A percentile compares a stretch with the other conserved stretches of the same genome.
Conservation (phyloP, 1,140 invertebrate species). For the Hypsibius dujardini region DNA sequence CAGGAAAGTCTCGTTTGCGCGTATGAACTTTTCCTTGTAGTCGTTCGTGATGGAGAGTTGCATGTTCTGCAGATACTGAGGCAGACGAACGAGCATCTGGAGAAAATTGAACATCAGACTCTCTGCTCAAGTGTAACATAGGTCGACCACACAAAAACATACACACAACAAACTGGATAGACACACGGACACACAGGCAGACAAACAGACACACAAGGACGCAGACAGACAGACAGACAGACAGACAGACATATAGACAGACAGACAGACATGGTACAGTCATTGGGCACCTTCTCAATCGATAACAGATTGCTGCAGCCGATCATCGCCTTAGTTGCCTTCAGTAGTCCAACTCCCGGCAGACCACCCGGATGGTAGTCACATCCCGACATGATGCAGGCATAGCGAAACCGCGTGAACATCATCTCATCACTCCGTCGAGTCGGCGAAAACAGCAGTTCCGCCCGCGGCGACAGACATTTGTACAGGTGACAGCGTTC, state of each 20-base stretch:
- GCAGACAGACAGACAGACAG: no score
- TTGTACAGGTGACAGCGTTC: slow-evolving; percentile 55
- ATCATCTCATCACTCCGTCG: slow-evolving; percentile 25
- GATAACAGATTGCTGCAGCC: slow-evolving; percentile 14
- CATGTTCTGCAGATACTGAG: slow-evolving; percentile 37
- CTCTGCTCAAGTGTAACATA: no score
- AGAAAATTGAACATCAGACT: slow-evolving; percentile 16
- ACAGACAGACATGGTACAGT: no score
- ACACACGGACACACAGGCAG: no score
- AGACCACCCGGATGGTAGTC: slow-evolving; percentile 73
- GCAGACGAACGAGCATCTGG: slow-evolving; percentile 38
- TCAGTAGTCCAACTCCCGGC: slow-evolving; percentile 77
- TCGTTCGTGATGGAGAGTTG: slow-evolving; percentile 48
- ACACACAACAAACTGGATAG: no score
- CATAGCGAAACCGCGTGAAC: slow-evolving; percentile 50
- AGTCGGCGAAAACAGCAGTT: slow-evolving; percentile 27
- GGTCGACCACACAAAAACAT: not conserved
- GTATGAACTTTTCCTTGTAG: slow-evolving; percentile 60
- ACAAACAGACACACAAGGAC: no score
- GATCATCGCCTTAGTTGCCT: slow-evolving; percentile 60
- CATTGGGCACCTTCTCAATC: not conserved
- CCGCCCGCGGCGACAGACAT: slow-evolving; percentile 49
- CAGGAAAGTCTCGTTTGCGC: slow-evolving; percentile 73
- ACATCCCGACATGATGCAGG: slow-evolving; percentile 94
- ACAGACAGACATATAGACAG: no score